Evolutionary conservation across 2,797 vertebrate genomes (phyloP).

Genomic region (Alosa sapidissima): DNA sequence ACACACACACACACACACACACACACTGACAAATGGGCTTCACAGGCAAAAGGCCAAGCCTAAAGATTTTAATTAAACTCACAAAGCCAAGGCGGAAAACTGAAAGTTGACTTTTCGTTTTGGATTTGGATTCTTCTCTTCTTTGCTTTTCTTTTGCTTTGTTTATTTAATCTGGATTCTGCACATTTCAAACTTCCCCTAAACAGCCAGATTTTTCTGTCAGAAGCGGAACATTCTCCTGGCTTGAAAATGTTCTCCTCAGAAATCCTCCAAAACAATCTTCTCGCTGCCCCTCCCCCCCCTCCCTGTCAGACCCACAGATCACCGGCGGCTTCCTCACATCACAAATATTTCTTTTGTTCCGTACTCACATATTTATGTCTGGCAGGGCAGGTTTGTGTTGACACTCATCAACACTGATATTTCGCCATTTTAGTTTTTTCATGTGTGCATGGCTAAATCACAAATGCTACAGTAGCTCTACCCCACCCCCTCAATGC

Average conservation of each 20-base stretch:
- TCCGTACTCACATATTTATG: too few species aligned
- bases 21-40: not conserved
- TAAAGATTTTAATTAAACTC: slow-evolving; percentile 6
- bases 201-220: not conserved
- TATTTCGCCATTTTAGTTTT: too few species aligned
- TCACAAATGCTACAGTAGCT: too few species aligned
- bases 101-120: not conserved
- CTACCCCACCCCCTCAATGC: too few species aligned
- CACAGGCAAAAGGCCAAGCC: not conserved
- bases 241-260: not conserved
- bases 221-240: not conserved
- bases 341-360: too few species aligned
- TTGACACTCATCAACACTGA: too few species aligned
- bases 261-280: not conserved
- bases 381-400: too few species aligned
- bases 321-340: too few species aligned
- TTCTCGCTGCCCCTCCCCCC: not conserved
- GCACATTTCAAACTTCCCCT: not conserved
- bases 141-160: not conserved
- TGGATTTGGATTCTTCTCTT: not conserved
- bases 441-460: too few species aligned
- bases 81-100: not conserved
- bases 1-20: too few species aligned
- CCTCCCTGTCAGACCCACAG: too few species aligned
- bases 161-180: not conserved